A percentile compares a stretch with the other conserved stretches of the same genome.
Conservation (phyloP, 2,797 vertebrate genomes). For the Poliocrania exsul region DNA sequence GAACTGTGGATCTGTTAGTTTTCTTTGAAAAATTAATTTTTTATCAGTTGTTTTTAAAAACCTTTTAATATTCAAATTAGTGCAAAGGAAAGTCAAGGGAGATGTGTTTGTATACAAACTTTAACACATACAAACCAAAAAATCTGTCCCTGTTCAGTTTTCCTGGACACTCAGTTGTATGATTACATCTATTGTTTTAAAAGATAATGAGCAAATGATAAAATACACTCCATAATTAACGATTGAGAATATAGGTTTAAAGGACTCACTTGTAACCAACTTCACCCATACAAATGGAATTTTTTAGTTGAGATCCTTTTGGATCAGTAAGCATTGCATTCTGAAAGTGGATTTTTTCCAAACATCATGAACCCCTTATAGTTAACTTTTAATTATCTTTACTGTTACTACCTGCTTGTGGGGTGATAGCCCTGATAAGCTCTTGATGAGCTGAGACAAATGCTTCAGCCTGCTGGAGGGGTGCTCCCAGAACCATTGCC, state of each 20-base stretch:
- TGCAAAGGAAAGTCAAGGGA: neutral
- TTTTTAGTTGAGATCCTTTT: neutral
- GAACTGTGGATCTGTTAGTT: neutral
- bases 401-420: neutral
- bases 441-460: too few species aligned
- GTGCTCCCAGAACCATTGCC: too few species aligned
- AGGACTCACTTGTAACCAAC: neutral
- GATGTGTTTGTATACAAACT: neutral
- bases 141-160: neutral
- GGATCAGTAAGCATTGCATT: neutral
- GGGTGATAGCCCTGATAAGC: too few species aligned
- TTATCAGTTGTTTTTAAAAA: neutral
- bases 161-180: neutral
- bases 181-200: neutral
- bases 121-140: neutral
- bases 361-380: neutral
- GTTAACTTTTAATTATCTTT: neutral
- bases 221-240: neutral
- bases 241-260: neutral
- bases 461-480: too few species aligned
- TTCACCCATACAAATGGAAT: neutral
- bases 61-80: neutral
- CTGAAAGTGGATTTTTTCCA: neutral
- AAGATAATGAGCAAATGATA: neutral
- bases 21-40: neutral